phyloP scores from a whole-genome alignment of 2,797 vertebrate genomes.

The Emys orbicularis region DNA sequence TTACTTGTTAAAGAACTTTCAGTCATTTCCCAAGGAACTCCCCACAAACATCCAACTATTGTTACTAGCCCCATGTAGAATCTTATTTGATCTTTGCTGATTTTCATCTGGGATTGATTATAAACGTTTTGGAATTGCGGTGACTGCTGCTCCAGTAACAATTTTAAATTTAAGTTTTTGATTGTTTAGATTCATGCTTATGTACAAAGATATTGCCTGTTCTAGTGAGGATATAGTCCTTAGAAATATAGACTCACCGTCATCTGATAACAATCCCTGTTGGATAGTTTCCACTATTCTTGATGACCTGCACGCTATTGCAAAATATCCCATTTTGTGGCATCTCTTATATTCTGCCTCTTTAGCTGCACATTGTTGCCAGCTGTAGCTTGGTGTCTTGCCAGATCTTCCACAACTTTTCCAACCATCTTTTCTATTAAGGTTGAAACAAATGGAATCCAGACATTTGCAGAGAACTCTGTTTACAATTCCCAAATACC shows the following conservation, averaged over 20 bases:
- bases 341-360: not conserved
- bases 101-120: not conserved
- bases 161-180: not conserved
- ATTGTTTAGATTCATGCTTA: not conserved
- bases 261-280: not conserved
- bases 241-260: not conserved
- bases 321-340: not conserved
- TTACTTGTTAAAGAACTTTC: not conserved
- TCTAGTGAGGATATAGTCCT: not conserved
- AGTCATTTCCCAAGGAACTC: not conserved
- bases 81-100: not conserved
- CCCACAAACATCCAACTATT: not conserved
- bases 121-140: not conserved
- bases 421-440: not conserved
- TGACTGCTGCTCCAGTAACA: not conserved
- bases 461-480: not conserved
- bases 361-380: not conserved
- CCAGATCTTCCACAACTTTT: not conserved
- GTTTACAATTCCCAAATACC: not conserved
- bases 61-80: not conserved
- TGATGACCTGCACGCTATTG: not conserved
- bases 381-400: not conserved
- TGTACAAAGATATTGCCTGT: not conserved
- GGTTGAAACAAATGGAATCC: not conserved
- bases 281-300: not conserved